These are phyloP conservation scores for Glaucidium brasilianum DNA, from an alignment of 2,113 vertebrate species.

Conservation along the genomic window DNA sequence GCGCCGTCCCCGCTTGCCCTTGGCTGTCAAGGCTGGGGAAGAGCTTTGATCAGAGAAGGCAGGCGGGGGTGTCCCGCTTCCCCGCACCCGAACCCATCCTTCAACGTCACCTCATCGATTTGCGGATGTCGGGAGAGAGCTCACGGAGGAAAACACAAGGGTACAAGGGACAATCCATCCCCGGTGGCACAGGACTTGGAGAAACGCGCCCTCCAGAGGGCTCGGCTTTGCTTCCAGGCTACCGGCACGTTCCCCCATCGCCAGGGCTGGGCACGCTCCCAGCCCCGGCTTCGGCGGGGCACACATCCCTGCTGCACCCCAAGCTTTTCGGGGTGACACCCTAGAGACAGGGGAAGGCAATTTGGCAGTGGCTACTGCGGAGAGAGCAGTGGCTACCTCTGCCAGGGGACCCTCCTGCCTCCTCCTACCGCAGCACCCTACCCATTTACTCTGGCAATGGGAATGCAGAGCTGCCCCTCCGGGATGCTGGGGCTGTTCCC, in stretches of 20 bases:
- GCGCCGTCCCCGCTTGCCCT: slow-evolving; percentile 58
- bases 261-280: not conserved
- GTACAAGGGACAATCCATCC: not conserved
- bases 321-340: not conserved
- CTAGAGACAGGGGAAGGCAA: rapidly evolving
- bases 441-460: rapidly evolving
- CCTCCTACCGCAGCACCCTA: not conserved
- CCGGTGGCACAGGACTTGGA: not conserved
- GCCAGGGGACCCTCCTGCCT: not conserved
- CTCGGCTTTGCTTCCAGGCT: not conserved
- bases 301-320: not conserved
- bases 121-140: not conserved
- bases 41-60: not conserved
- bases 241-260: not conserved
- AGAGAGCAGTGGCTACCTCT: not conserved
- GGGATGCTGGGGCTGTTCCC: not conserved
- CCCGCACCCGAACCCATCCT: slow-evolving; percentile 63
- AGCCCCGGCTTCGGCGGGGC: not conserved
- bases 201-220: slow-evolving; percentile 34
- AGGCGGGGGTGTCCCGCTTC: not conserved
- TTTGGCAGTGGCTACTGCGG: rapidly evolving
- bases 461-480: not conserved
- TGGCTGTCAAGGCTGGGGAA: slow-evolving; percentile 52
- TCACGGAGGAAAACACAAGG: not conserved
- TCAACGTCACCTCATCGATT: slow-evolving; percentile 79